Percentiles rank a stretch among this genome's conserved stretches.
Conservation (phyloP, 2,888 invertebrate genomes). For the Hetaerina titia region DNA sequence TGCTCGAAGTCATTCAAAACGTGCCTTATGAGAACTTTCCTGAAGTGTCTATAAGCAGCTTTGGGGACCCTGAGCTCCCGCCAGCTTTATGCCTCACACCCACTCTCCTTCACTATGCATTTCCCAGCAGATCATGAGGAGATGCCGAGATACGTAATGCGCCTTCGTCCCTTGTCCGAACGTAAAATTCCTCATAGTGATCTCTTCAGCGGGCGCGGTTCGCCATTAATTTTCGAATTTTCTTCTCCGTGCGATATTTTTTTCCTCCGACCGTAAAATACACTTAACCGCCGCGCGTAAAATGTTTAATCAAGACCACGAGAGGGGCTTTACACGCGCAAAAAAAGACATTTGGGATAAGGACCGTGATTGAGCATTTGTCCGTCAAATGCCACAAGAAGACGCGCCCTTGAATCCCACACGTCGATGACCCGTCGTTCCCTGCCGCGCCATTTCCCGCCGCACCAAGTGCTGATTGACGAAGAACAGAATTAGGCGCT, state of each 20-base stretch:
- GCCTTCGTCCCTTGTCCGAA: neutral
- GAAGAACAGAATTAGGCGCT: neutral
- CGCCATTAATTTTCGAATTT: constrained; percentile 20
- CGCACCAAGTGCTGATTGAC: neutral
- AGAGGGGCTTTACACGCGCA: no score
- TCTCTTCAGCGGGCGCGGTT: neutral
- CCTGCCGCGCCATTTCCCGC: neutral
- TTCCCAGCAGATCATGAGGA: neutral
- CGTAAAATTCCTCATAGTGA: neutral
- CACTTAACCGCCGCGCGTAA: neutral
- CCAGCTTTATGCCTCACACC: neutral
- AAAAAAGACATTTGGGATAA: no score
- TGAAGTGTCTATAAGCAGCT: neutral
- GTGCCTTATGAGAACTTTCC: neutral
- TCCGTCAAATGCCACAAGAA: neutral
- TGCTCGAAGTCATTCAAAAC: neutral
- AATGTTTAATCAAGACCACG: neutral
- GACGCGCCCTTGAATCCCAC: neutral
- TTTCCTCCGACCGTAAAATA: neutral
- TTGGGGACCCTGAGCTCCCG: neutral
- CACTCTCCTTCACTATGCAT: neutral
- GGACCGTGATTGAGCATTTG: neutral
- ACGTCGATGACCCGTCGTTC: neutral
- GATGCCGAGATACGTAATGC: neutral
- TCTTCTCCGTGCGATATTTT: neutral